Base-by-base conservation (phyloP, 1,140 invertebrate genomes). In the Dufourea novaeangliae region DNA sequence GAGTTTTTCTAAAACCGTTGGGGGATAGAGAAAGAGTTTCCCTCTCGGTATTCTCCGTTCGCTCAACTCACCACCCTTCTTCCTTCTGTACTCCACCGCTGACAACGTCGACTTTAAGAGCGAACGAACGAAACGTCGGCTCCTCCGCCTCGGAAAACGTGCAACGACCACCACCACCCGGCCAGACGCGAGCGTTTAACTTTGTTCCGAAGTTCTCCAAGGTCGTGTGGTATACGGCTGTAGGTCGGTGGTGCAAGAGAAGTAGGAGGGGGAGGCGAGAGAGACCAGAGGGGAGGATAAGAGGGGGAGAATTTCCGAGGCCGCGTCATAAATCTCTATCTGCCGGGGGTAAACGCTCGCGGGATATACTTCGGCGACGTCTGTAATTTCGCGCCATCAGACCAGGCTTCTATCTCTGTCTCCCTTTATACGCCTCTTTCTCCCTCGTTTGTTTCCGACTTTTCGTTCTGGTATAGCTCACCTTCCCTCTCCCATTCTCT, bases 141-240 rank as follows among this genome's bases (percentile, higher is more conserved):
- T 73, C 39, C n/a, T n/a, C n/a, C n/a, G 6, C 66, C n/a, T 68
- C n/a, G 68, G 61, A 59, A 84, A 79, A 59, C 76, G 54, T 71
- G 82, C 57, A 72, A 82, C 82, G 82, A 67, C 70, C 79, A 73
- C 75, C 78, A 66, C 82, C n/a, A n/a, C n/a, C n/a, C n/a, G 67
- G 71, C 66, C 76, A 59, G 68, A 80, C 82, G 81, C 79, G 83
- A 85, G 59, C 80, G 83, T 90, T 89, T 88, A 91, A 91, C 90
- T 91, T 90, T 90, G 89, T 91, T 91, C 87, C 84, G 80, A 91
- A 91, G 89, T 90, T 91, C 85, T 89, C 88, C 90, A 91, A 91
- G 90, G 90, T 91, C 90, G 89, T 86, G 66, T 70, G 75, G 72
- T 71, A n/a, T n/a, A 44, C 72, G 79, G 80, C 79, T 89, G 86